Percentiles rank a stretch among this genome's conserved stretches.
Conservation (phyloP, 2,797 vertebrate species). For the Phataginus tetradactyla region DNA sequence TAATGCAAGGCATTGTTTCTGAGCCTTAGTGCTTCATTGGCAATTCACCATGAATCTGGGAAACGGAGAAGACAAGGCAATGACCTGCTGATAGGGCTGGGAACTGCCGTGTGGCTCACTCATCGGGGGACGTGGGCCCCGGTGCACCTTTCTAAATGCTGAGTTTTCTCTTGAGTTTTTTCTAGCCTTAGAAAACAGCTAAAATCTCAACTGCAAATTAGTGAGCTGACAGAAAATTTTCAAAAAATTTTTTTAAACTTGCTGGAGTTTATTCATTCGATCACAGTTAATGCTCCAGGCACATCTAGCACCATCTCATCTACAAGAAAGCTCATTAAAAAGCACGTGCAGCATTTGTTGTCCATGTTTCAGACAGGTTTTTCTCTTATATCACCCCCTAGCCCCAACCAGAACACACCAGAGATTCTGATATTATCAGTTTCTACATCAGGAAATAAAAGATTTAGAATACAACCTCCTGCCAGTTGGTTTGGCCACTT, state of each 20-base stretch:
- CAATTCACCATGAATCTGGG: conserved; percentile 48
- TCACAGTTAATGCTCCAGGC: conserved; percentile 49
- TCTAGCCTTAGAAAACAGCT: conserved; percentile 68
- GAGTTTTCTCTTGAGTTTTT: conserved; percentile 47
- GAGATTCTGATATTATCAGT: background rate
- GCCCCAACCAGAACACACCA: background rate
- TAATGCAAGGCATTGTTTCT: conserved; percentile 68
- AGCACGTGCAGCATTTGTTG: background rate
- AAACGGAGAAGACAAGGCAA: conserved; percentile 37
- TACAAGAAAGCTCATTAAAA: background rate
- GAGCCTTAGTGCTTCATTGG: conserved; percentile 54
- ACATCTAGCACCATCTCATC: background rate
- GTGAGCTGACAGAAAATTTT: conserved; percentile 15
- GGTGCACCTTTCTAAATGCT: conserved; percentile 51
- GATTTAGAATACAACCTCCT: background rate
- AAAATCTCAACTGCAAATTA: conserved; percentile 65
- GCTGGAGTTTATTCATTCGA: background rate
- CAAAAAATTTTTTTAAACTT: background rate
- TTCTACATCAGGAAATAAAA: conserved; percentile 39
- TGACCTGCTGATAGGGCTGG: background rate
- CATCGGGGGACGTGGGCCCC: conserved; percentile 72
- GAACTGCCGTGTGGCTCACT: conserved; percentile 54
- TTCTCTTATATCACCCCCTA: background rate
- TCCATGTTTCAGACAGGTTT: background rate
- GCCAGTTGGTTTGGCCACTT: background rate